Percentiles rank a stretch among this genome's conserved stretches.
These are phyloP conservation scores for Poeciliopsis prolifica DNA, from an alignment of 2,113 vertebrate genomes.

Conservation along the genomic window DNA sequence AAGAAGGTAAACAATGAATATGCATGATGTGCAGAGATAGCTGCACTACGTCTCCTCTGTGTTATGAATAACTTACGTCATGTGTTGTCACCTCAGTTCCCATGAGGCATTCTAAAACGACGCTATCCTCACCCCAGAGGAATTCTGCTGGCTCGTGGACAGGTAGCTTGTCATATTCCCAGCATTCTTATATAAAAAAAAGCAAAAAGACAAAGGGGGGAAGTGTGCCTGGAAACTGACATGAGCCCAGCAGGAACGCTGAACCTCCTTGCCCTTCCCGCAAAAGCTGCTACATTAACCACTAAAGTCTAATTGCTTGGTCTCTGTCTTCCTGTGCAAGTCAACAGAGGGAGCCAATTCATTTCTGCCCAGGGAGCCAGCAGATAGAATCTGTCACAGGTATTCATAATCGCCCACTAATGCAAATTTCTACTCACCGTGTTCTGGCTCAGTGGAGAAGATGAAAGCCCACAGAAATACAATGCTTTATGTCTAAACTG, in stretches of 20 bases:
- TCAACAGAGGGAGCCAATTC: conserved; percentile 81
- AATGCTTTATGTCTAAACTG: conserved; percentile 77
- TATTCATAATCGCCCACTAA: conserved; percentile 84
- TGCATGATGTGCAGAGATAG: conserved; percentile 69
- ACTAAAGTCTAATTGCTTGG: conserved; percentile 83
- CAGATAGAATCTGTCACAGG: conserved; percentile 82
- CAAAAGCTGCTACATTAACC: conserved; percentile 83
- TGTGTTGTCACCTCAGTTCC: conserved; percentile 76
- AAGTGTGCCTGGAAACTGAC: conserved; percentile 71
- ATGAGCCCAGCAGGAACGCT: conserved; percentile 80
- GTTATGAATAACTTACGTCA: conserved; percentile 79
- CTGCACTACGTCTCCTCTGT: conserved; percentile 52
- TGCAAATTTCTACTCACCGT: conserved; percentile 79
- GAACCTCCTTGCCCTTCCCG: conserved; percentile 78
- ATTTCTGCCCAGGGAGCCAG: conserved; percentile 79
- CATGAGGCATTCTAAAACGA: conserved; percentile 67
- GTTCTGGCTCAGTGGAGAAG: conserved; percentile 78
- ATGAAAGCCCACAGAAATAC: conserved; percentile 81
- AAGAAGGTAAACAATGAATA: conserved; percentile 77
- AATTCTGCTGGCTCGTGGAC: conserved; percentile 75
- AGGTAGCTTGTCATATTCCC: conserved; percentile 79
- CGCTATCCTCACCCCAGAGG: conserved; percentile 71
- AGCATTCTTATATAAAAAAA: conserved; percentile 66
- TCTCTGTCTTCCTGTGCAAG: conserved; percentile 79
- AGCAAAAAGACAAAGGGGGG: conserved; percentile 46